phyloP scores from a whole-genome alignment of 2,113 vertebrate species.

The Centropus unirufus region DNA sequence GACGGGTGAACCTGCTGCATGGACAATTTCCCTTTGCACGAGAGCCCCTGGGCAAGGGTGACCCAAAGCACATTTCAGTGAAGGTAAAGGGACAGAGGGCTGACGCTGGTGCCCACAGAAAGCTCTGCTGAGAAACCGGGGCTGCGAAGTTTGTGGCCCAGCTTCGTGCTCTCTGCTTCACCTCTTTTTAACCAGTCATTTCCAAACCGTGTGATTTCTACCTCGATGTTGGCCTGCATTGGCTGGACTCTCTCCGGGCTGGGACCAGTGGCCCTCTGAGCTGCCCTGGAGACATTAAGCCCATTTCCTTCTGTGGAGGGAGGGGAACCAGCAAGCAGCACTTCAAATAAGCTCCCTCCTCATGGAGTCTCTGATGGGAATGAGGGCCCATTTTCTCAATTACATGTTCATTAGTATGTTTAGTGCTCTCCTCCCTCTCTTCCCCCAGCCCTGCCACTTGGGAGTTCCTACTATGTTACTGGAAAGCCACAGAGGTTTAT shows the following conservation, averaged over 20 bases:
- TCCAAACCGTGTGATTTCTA: neutral
- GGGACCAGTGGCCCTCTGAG: neutral
- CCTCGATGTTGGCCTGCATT: neutral
- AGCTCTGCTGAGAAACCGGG: neutral
- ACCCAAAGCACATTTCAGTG: neutral
- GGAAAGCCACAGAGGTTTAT: conserved; percentile 64
- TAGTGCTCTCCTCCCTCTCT: conserved; percentile 68
- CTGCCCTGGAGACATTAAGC: conserved; percentile 28
- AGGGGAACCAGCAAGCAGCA: conserved; percentile 42
- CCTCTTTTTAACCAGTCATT: neutral
- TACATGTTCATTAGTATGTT: conserved; percentile 71
- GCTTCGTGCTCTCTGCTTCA: neutral
- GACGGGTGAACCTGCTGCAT: neutral
- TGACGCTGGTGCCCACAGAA: neutral
- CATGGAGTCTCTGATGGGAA: conserved; percentile 56
- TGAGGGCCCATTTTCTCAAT: conserved; percentile 71
- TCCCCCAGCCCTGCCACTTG: conserved; percentile 52
- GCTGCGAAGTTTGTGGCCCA: neutral
- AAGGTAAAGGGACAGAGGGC: neutral
- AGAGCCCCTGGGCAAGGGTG: neutral
- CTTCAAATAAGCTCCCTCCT: conserved; percentile 51
- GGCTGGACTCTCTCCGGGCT: neutral
- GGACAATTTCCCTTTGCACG: neutral
- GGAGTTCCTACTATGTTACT: conserved; percentile 65
- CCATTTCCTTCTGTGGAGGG: conserved; percentile 21